Percentiles rank a stretch among this genome's conserved stretches.
Evolutionary conservation across 2,888 invertebrate genomes (phyloP).

Genomic region (Lutraria lutraria): DNA sequence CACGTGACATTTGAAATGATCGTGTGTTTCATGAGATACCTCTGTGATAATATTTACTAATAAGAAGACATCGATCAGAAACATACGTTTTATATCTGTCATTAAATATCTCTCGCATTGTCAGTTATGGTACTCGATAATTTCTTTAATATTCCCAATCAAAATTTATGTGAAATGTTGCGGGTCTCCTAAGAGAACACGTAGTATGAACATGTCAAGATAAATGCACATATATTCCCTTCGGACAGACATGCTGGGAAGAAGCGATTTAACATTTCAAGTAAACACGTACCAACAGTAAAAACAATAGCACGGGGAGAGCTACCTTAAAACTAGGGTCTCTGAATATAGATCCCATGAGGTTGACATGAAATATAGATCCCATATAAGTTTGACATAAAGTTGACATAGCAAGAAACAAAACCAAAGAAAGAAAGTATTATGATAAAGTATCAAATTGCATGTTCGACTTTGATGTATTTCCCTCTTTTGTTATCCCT

Average conservation of each 20-base stretch:
- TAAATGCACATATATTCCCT: not conserved
- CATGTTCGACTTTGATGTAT: too few species aligned
- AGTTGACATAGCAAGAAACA: too few species aligned
- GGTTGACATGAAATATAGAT: too few species aligned
- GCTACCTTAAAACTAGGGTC: too few species aligned
- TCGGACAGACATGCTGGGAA: not conserved
- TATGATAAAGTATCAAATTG: too few species aligned
- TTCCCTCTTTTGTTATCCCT: too few species aligned
- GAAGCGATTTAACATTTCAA: not conserved
- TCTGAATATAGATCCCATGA: too few species aligned
- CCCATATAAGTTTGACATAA: too few species aligned
- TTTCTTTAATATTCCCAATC: conserved; percentile 9
- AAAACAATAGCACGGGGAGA: not conserved
- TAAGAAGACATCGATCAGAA: not conserved
- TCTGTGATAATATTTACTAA: not conserved
- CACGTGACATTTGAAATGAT: not conserved
- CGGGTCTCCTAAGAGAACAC: not conserved
- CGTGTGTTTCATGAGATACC: not conserved
- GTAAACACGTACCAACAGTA: not conserved
- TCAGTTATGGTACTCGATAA: conserved; percentile 6
- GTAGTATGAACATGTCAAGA: not conserved
- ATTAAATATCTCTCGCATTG: not conserved
- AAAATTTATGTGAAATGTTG: not conserved
- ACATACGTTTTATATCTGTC: not conserved
- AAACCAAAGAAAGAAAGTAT: too few species aligned